Evolutionary conservation across 2,113 vertebrate species (phyloP).

Genomic region (Mionectes macconnelli): DNA sequence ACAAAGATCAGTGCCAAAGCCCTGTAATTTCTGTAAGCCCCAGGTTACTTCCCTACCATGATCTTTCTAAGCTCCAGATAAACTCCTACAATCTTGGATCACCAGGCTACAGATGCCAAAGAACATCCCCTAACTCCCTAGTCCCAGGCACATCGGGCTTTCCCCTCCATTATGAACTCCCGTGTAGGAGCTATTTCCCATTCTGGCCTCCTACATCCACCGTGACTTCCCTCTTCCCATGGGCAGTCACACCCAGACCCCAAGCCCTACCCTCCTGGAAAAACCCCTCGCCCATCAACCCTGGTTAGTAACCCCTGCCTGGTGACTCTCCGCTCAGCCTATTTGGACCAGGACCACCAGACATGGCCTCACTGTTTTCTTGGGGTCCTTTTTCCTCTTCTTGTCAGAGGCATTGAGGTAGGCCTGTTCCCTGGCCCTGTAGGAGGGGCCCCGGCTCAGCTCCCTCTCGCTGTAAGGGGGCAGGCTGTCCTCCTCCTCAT

Average conservation of each 20-base stretch:
- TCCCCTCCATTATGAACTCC: not conserved
- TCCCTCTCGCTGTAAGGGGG: conserved; percentile 83
- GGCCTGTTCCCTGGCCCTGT: conserved; percentile 74
- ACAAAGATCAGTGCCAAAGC: not conserved
- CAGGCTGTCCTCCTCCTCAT: conserved; percentile 80
- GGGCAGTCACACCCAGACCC: not conserved
- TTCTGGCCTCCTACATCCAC: not conserved
- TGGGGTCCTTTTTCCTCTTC: conserved; percentile 83
- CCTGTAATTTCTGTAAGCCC: not conserved
- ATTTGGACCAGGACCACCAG: conserved; percentile 41
- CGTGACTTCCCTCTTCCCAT: not conserved
- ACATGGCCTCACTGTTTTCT: conserved; percentile 85
- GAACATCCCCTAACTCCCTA: not conserved
- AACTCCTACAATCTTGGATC: not conserved
- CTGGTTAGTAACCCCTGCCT: not conserved
- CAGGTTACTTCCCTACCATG: not conserved
- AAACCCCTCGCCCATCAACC: not conserved
- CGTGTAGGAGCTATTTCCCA: not conserved
- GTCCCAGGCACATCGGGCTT: not conserved
- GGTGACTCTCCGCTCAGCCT: not conserved
- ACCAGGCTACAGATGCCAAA: not conserved
- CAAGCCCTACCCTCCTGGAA: not conserved
- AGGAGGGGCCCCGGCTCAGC: conserved; percentile 75
- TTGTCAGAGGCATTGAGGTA: conserved; percentile 72
- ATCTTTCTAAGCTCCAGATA: not conserved